A percentile compares a stretch with the other conserved stretches of the same genome.
Evolutionary conservation across 2,888 invertebrate genomes (phyloP).

Genomic region (Syrphus vitripennis): DNA sequence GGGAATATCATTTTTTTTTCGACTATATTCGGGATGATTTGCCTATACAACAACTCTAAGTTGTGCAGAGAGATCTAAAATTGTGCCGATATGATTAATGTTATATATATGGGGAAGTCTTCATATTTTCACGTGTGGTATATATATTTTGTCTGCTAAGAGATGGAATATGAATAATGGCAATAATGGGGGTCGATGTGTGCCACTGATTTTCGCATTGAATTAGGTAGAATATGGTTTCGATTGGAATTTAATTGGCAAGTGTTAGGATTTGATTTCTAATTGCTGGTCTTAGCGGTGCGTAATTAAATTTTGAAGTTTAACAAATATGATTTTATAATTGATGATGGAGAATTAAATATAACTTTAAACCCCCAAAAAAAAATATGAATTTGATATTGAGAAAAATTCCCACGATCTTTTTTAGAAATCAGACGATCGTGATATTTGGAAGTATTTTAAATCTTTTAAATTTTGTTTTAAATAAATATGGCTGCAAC

Average conservation of each 20-base stretch:
- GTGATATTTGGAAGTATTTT: too few species aligned
- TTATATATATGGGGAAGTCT: slow-evolving; percentile 16
- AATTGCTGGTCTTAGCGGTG: slow-evolving; percentile 1
- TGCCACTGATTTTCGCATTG: slow-evolving; percentile 55
- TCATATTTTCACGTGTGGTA: slow-evolving; percentile 28
- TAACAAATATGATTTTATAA: not conserved
- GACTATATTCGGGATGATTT: slow-evolving; percentile 49
- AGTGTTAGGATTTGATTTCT: slow-evolving; percentile 7
- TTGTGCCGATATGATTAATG: slow-evolving; percentile 64
- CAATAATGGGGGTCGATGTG: slow-evolving; percentile 46
- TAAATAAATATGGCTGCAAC: too few species aligned
- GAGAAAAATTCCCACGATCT: not conserved
- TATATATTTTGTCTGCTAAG: not conserved
- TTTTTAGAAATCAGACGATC: not conserved
- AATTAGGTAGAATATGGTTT: not conserved
- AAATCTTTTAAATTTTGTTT: too few species aligned
- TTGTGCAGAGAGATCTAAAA: slow-evolving; percentile 27
- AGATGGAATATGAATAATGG: slow-evolving; percentile 40
- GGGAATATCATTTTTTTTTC: slow-evolving; percentile 18
- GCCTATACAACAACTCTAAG: not conserved
- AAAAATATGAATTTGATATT: not conserved
- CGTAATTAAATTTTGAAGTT: not conserved
- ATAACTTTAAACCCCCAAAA: too few species aligned
- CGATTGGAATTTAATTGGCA: slow-evolving; percentile 66
- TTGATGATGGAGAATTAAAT: not conserved